Percentiles rank a stretch among this genome's conserved stretches.
Evolutionary conservation across 2,888 invertebrate species (phyloP).

Genomic region (Drosophila mayaguana): DNA sequence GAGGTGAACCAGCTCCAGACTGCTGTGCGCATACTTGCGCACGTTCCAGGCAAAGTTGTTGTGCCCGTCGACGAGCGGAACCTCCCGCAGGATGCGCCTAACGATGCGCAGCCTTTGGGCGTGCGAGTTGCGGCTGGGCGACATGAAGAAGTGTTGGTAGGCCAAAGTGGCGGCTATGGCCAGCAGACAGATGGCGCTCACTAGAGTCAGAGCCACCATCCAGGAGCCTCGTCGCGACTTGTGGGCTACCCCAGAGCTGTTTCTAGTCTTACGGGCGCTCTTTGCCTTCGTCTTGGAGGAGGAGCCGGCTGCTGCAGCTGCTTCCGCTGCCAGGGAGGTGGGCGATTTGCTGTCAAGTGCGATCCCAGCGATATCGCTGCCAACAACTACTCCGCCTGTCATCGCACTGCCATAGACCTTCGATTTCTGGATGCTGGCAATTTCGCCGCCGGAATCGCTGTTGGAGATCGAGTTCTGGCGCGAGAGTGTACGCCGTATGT

Average conservation of each 20-base stretch:
- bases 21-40: conserved; percentile 94
- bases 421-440: conserved; percentile 84
- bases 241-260: conserved; percentile 47
- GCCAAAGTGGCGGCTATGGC: conserved; percentile 83
- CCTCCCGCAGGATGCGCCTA: conserved; percentile 83
- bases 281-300: conserved; percentile 64
- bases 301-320: conserved; percentile 41
- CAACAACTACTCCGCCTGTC: conserved; percentile 71
- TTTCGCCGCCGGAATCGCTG: conserved; percentile 84
- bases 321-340: conserved; percentile 60
- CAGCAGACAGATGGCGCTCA: conserved; percentile 82
- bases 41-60: conserved; percentile 96
- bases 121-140: conserved; percentile 85
- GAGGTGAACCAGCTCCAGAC: conserved; percentile 86
- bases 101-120: conserved; percentile 85
- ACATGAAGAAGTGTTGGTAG: conserved; percentile 84
- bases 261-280: conserved; percentile 53
- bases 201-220: conserved; percentile 82
- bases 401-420: conserved; percentile 80
- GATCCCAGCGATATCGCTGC: conserved; percentile 71
- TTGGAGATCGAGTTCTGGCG: conserved; percentile 85
- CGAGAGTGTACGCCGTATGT: conserved; percentile 84
- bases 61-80: conserved; percentile 88
- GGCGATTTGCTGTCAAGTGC: conserved; percentile 75
- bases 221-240: conserved; percentile 81